These are phyloP conservation scores for Drosophila fuyamai DNA, from an alignment of 1,140 invertebrate species.

Conservation along the genomic window DNA sequence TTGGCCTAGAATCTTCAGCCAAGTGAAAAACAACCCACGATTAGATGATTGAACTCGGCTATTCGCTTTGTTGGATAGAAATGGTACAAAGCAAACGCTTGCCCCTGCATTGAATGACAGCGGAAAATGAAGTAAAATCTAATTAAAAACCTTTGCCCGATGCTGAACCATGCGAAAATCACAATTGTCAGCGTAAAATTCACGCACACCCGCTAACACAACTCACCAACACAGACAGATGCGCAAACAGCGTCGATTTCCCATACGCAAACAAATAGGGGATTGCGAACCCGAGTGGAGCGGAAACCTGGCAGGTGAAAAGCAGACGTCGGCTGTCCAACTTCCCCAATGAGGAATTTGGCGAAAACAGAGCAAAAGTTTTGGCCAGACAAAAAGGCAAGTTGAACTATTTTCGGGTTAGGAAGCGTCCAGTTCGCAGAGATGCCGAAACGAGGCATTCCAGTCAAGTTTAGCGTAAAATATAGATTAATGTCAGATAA, in stretches of 20 bases:
- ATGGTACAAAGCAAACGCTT: slow-evolving; percentile 11
- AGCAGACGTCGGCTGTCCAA: slow-evolving; percentile 69
- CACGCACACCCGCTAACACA: slow-evolving; percentile 46
- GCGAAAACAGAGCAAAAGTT: slow-evolving; percentile 53
- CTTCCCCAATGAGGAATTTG: slow-evolving; percentile 44
- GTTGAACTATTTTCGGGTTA: slow-evolving; percentile 18
- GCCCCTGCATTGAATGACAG: slow-evolving; percentile 55
- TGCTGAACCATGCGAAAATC: slow-evolving; percentile 56
- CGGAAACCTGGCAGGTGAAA: slow-evolving; percentile 54
- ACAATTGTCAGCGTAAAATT: slow-evolving; percentile 76
- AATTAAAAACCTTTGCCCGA: slow-evolving; percentile 67
- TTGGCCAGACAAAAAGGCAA: slow-evolving; percentile 37
- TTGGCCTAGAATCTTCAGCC: background rate
- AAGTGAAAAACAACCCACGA: slow-evolving; percentile 23
- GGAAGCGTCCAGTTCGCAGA: slow-evolving; percentile 4
- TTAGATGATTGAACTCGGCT: slow-evolving; percentile 3
- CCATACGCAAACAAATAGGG: slow-evolving; percentile 69
- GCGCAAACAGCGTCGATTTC: slow-evolving; percentile 58
- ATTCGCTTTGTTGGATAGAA: slow-evolving; percentile 12
- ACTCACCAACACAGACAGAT: slow-evolving; percentile 16
- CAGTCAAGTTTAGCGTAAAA: background rate
- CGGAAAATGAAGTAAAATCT: slow-evolving; percentile 74
- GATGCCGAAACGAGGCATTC: background rate
- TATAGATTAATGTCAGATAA: too few relatives aligned
- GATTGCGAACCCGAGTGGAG: slow-evolving; percentile 13